A percentile compares a stretch with the other conserved stretches of the same genome.
These are phyloP conservation scores for Torymus texanus DNA, from an alignment of 2,888 invertebrate genomes.

Conservation along the genomic window DNA sequence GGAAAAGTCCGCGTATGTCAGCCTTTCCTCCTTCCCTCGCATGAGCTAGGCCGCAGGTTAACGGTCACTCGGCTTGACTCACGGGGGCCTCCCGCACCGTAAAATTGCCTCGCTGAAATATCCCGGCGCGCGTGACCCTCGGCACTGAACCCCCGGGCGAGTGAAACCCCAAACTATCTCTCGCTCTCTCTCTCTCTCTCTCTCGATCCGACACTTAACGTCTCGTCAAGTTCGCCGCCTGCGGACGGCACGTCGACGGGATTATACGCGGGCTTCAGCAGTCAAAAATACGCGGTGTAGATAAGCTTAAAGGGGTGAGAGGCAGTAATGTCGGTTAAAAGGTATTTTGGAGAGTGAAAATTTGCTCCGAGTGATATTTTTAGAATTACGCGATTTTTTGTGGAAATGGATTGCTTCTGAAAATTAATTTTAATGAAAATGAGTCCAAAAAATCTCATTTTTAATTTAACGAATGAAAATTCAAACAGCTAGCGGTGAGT, in stretches of 20 bases:
- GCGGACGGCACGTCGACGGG: too few relatives aligned
- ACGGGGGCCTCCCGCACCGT: constrained; percentile 30
- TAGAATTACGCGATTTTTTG: too few relatives aligned
- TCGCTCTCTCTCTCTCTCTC: constrained; percentile 27
- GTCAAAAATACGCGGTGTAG: too few relatives aligned
- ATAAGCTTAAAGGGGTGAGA: too few relatives aligned
- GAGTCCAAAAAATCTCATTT: too few relatives aligned
- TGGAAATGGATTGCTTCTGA: too few relatives aligned
- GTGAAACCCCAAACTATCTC: background rate
- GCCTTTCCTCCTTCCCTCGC: constrained; percentile 3
- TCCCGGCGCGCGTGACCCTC: constrained; percentile 34
- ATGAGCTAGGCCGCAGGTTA: constrained; percentile 41
- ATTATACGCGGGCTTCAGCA: background rate
- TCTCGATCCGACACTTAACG: constrained; percentile 23
- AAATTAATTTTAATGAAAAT: too few relatives aligned
- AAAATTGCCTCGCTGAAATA: constrained; percentile 58
- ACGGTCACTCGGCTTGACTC: constrained; percentile 53
- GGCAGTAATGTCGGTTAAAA: too few relatives aligned
- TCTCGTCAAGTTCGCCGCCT: constrained; percentile 15
- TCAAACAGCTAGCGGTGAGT: too few relatives aligned
- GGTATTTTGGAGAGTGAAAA: too few relatives aligned
- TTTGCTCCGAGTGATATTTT: too few relatives aligned
- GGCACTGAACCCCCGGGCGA: background rate
- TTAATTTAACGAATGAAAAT: too few relatives aligned
- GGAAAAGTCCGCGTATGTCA: constrained; percentile 39